Conservation (phyloP, 2,797 vertebrate genomes). For the Emys orbicularis region DNA sequence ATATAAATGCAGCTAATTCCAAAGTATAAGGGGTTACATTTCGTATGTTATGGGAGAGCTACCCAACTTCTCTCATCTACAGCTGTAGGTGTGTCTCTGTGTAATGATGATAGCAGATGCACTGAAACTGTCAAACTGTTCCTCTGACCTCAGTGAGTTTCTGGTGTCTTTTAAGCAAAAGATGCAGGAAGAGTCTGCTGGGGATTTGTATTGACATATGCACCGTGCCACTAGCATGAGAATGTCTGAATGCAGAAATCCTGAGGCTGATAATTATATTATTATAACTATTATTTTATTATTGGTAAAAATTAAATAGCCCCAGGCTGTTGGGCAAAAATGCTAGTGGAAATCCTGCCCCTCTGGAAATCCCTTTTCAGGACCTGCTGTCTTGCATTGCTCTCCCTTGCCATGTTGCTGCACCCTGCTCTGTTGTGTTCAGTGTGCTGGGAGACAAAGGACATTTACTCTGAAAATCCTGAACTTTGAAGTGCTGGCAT, state of each 20-base stretch:
- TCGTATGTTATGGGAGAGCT: background rate
- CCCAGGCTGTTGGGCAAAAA: slow-evolving; percentile 48
- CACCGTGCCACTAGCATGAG: slow-evolving; percentile 13
- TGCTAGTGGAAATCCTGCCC: slow-evolving; percentile 10
- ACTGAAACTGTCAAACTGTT: background rate
- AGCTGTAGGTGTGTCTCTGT: background rate
- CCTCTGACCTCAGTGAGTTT: slow-evolving; percentile 19
- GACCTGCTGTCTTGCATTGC: background rate
- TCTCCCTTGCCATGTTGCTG: background rate
- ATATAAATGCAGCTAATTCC: background rate
- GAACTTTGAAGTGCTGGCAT: slow-evolving; percentile 31
- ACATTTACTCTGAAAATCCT: slow-evolving; percentile 28
- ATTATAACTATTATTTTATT: slow-evolving; percentile 7
- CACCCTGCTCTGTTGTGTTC: background rate
- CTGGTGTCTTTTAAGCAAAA: slow-evolving; percentile 20
- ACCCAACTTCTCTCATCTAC: background rate
- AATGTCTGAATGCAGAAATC: slow-evolving; percentile 18
- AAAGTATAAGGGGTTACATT: background rate
- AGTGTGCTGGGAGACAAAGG: background rate
- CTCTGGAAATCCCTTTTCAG: slow-evolving; percentile 36
- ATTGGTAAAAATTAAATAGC: slow-evolving; percentile 36
- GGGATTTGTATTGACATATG: background rate
- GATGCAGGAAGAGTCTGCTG: slow-evolving; percentile 26
- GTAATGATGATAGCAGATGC: background rate
- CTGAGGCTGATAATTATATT: background rate